Evolutionary conservation across 2,113 vertebrate species (phyloP).

Genomic region (Notothenia coriiceps): DNA sequence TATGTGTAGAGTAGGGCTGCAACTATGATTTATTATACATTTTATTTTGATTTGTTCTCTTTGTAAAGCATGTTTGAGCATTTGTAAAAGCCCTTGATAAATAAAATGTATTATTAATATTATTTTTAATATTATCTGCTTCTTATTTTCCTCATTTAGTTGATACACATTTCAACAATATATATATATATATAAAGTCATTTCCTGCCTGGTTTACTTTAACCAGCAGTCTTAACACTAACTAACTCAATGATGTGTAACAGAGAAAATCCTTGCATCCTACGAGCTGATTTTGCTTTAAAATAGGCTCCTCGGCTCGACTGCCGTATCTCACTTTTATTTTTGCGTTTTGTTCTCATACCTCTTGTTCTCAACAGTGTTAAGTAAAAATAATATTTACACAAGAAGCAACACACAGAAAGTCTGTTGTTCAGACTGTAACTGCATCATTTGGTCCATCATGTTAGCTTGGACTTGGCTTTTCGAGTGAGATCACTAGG

Average conservation of each 20-base stretch:
- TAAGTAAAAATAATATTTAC: not conserved
- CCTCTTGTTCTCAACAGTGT: not conserved
- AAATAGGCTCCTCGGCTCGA: not conserved
- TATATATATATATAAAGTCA: no score
- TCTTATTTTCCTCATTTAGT: not conserved
- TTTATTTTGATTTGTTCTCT: no score
- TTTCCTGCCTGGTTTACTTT: no score
- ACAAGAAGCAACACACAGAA: not conserved
- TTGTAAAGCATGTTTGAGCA: no score
- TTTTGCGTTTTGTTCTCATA: not conserved
- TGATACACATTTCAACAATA: not conserved
- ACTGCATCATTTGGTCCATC: not conserved
- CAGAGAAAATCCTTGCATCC: not conserved
- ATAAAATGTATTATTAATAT: not conserved
- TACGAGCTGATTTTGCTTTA: not conserved
- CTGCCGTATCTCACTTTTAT: not conserved
- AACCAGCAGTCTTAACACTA: no score
- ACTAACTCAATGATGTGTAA: not conserved
- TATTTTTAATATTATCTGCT: not conserved
- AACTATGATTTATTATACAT: not conserved
- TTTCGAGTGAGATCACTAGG: slow-evolving; percentile 13
- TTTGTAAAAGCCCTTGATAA: no score
- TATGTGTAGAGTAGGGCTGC: not conserved
- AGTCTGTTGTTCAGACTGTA: not conserved
- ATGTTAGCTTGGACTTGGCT: not conserved